Conservation (phyloP, 2,888 invertebrate genomes). For the Campoletis raptor region DNA sequence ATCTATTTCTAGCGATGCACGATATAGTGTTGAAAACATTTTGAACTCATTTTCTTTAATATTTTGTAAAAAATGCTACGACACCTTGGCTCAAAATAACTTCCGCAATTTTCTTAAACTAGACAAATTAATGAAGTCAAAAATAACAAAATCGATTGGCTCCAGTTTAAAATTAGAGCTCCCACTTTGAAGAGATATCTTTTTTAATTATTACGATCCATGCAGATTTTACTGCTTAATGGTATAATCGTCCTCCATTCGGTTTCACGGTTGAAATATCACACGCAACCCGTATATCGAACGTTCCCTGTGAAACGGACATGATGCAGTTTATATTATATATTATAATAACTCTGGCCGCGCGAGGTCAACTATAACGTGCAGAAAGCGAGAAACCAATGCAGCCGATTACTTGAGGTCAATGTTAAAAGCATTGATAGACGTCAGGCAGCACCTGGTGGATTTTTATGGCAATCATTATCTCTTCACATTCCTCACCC, state of each 20-base stretch:
- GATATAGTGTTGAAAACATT: too few relatives aligned
- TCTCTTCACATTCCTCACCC: slow-evolving; percentile 54
- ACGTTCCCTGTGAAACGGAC: slow-evolving; percentile 11
- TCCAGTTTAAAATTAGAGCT: too few relatives aligned
- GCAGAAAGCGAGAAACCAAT: slow-evolving; percentile 61
- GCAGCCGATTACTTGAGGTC: slow-evolving; percentile 71
- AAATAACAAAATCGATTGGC: too few relatives aligned
- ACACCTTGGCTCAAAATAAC: too few relatives aligned
- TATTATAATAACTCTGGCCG: slow-evolving; percentile 26
- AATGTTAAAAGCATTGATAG: slow-evolving; percentile 69
- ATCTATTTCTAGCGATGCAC: neutral
- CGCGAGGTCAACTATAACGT: slow-evolving; percentile 40
- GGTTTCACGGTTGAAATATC: slow-evolving; percentile 44
- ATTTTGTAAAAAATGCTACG: too few relatives aligned
- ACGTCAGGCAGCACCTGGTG: slow-evolving; percentile 55
- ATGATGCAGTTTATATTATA: slow-evolving; percentile 54
- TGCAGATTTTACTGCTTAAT: too few relatives aligned
- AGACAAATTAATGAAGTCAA: too few relatives aligned
- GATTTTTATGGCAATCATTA: slow-evolving; percentile 19
- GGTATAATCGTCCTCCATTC: slow-evolving; percentile 28
- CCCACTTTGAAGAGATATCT: too few relatives aligned
- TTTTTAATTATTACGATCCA: too few relatives aligned
- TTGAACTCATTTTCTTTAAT: too few relatives aligned
- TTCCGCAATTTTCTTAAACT: too few relatives aligned
- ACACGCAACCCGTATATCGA: slow-evolving; percentile 53